Evolutionary conservation across 2,113 vertebrate species (phyloP).

Genomic region (Bostrychus sinensis): DNA sequence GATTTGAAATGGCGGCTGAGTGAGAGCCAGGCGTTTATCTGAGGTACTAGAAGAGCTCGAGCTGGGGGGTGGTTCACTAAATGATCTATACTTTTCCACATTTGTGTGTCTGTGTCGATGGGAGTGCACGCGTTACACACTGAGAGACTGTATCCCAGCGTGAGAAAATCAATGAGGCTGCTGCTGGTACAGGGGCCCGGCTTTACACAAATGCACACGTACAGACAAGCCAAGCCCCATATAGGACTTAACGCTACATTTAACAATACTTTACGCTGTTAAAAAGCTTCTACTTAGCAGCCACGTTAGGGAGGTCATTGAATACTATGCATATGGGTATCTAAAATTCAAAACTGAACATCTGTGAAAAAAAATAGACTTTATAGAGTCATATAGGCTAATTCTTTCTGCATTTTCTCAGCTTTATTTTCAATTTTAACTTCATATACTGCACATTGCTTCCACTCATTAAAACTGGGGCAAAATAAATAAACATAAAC

Average conservation of each 20-base stretch:
- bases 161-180: slow-evolving; percentile 77
- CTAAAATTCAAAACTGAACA: neutral
- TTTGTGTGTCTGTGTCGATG: slow-evolving; percentile 25
- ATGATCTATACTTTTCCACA: slow-evolving; percentile 49
- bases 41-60: slow-evolving; percentile 44
- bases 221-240: slow-evolving; percentile 1
- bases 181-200: slow-evolving; percentile 67
- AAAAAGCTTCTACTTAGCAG: slow-evolving; percentile 5
- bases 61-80: slow-evolving; percentile 57
- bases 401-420: too few relatives aligned
- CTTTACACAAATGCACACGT: slow-evolving; percentile 37
- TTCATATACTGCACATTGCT: too few relatives aligned
- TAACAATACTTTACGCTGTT: slow-evolving; percentile 13
- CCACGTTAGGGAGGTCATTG: neutral
- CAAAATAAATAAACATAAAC: too few relatives aligned
- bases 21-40: slow-evolving; percentile 38
- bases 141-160: slow-evolving; percentile 70
- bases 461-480: too few relatives aligned
- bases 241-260: slow-evolving; percentile 11
- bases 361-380: neutral
- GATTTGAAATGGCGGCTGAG: slow-evolving; percentile 42
- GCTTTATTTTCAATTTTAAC: too few relatives aligned
- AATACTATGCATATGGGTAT: neutral
- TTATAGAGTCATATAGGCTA: too few relatives aligned
- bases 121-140: slow-evolving; percentile 30